These are phyloP conservation scores for Cyphomyrus discorhynchus DNA, from an alignment of 2,113 vertebrate genomes.

Conservation along the genomic window DNA sequence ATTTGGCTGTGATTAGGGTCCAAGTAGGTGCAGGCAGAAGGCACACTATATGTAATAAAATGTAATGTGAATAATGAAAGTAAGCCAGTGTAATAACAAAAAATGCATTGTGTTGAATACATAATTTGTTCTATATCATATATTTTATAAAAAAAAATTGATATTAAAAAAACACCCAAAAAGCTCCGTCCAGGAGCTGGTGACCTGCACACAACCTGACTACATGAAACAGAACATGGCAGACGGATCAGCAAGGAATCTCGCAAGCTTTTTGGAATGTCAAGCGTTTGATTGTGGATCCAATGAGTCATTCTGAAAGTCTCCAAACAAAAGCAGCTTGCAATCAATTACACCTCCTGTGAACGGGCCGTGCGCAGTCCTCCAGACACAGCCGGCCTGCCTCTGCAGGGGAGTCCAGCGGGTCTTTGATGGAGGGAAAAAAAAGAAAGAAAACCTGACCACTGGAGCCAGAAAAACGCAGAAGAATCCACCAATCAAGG, in stretches of 20 bases:
- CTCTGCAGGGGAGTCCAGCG: not conserved
- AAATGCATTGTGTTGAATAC: not conserved
- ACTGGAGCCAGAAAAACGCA: constrained; percentile 27
- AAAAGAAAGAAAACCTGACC: constrained; percentile 37
- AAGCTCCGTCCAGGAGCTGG: not conserved
- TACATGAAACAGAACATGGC: not conserved
- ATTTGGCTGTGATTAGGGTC: not conserved
- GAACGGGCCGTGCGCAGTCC: not conserved
- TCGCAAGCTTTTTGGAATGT: not conserved
- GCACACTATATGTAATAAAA: not conserved
- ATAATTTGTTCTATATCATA: not conserved
- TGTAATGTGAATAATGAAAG: not conserved
- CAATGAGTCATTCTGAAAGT: not conserved
- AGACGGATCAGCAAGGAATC: not conserved
- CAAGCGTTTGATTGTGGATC: not conserved
- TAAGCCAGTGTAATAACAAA: not conserved
- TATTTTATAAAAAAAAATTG: not conserved
- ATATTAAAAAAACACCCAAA: not conserved
- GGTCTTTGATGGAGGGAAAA: not conserved
- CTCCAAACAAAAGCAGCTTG: constrained; percentile 3
- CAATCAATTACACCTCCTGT: constrained; percentile 5
- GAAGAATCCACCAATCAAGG: constrained; percentile 24
- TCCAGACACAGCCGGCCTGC: not conserved
- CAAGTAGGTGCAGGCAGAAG: not conserved
- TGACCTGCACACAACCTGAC: not conserved